Evolutionary conservation across 2,797 vertebrate genomes (phyloP), one percentile per base, ranked within the genome.

Genomic region (Gymnopithys bicolor): DNA sequence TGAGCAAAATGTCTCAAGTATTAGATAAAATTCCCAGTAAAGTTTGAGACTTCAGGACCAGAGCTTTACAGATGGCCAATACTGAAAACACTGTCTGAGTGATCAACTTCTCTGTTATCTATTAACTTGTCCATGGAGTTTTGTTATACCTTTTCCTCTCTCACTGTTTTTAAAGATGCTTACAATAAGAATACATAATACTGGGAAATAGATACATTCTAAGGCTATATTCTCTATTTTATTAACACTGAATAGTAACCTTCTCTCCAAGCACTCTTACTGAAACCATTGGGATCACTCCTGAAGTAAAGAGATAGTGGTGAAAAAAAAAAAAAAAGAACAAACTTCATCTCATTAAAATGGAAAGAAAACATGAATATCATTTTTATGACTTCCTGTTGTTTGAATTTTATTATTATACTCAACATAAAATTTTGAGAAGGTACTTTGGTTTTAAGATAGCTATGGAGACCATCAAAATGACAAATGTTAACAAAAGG

Each of bases 301-400:
- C 33, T 85, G 43, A 85, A 79, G 37, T n/a, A 48, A 70, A 92
- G n/a, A 75, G 11, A 48, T 41, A 58, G 23, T 24, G 19, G 17
- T 49, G 33, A 89, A 91, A 81, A n/a, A n/a, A n/a, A n/a, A 23
- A 74, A 89, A n/a, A 92, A 41, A 69, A 78, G 37, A 37, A 62
- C 18, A 73, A 87, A 78, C n/a, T 80, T 60, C 13, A 16, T 7
- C 23, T 96, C 3, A 0, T 91, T 85, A 86, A 93, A 96, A 86
- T 24, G 9, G 32, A 93, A 91, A 93, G n/a, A 85, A 96, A 91
- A 76, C 25, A 82, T n/a, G 13, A 75, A 91, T 69, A 69, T 35
- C 2, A 52, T 67, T 96, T 92, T 93, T 79, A 94, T 82, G 7
- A 67, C 37, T 92, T 94, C 58, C 52, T 95, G 69, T 93, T 95